Conservation (phyloP, 2,797 vertebrate genomes). For the Margarornis squamiger region DNA sequence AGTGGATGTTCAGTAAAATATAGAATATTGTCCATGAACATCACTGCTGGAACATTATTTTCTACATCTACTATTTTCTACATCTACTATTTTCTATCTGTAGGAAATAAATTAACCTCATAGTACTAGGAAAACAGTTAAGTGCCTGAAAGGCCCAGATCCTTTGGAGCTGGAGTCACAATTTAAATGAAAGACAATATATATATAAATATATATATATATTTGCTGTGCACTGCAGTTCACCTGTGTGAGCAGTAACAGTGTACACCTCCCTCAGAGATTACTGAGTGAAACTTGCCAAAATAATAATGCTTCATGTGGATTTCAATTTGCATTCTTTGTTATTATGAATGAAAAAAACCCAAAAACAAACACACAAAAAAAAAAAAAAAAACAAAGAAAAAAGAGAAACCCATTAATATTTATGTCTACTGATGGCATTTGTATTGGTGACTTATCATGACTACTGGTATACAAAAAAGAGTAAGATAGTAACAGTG, state of each 20-base stretch:
- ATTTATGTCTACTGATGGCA: neutral
- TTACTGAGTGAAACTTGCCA: neutral
- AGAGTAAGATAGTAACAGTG: neutral
- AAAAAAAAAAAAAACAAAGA: neutral
- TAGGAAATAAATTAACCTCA: neutral
- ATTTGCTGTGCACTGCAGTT: neutral
- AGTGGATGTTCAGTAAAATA: neutral
- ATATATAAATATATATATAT: rapidly evolving
- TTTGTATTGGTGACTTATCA: neutral
- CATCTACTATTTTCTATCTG: neutral
- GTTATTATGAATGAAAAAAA: neutral
- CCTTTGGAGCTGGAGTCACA: neutral
- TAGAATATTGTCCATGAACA: neutral
- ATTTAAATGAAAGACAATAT: neutral
- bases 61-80: neutral
- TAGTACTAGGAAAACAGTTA: neutral
- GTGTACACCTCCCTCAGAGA: neutral
- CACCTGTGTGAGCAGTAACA: neutral
- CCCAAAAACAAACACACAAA: neutral
- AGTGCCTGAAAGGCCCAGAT: neutral
- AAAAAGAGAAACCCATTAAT: neutral
- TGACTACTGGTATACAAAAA: neutral
- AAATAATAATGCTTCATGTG: neutral
- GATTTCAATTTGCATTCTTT: neutral
- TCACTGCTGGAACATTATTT: neutral